Evolutionary conservation across 2,888 invertebrate species (phyloP).

Genomic region (Tuberolachnus salignus): DNA sequence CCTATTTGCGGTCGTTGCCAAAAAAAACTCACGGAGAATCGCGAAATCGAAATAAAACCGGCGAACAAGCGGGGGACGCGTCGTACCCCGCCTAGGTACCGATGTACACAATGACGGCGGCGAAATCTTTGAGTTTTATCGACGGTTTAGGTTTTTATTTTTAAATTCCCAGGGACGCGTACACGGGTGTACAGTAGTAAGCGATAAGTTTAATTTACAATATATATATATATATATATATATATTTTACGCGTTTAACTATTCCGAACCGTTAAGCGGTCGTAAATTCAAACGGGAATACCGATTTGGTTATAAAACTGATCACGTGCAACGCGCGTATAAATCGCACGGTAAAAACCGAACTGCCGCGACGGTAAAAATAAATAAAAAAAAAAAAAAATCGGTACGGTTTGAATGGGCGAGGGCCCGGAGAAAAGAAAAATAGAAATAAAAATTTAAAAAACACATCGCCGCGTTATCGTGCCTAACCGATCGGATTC

Average conservation of each 20-base stretch:
- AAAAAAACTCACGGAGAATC: no score
- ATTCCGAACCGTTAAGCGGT: not conserved
- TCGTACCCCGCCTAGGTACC: no score
- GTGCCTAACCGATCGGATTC: not conserved
- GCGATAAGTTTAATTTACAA: not conserved
- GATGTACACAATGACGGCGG: not conserved
- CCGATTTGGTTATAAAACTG: not conserved
- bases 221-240: not conserved
- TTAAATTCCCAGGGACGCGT: no score
- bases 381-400: no score
- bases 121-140: no score
- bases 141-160: no score
- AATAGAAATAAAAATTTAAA: no score
- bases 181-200: no score
- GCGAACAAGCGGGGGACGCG: no score
- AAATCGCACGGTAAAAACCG: not conserved
- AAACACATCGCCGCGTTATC: no score
- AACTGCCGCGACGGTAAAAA: not conserved
- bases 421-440: not conserved
- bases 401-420: not conserved
- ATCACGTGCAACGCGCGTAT: not conserved
- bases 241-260: not conserved
- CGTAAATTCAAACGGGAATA: not conserved
- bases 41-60: no score
- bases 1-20: no score